Conservation (phyloP, 2,797 vertebrate species). For the Phataginus tetradactyla region DNA sequence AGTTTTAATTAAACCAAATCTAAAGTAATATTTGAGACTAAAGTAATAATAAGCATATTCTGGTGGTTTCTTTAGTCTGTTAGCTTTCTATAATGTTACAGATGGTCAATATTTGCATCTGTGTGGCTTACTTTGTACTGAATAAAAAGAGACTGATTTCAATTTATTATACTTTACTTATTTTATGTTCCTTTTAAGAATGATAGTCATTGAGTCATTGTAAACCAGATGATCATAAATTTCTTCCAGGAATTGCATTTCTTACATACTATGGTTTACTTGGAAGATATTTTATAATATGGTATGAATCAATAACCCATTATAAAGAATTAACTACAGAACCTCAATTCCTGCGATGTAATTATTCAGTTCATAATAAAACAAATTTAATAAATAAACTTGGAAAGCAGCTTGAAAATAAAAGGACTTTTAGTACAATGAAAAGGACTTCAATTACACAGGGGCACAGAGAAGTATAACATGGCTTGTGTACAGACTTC, state of each 20-base stretch:
- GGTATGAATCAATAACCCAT: slow-evolving; percentile 25
- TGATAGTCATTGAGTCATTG: not conserved
- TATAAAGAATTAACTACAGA: slow-evolving; percentile 5
- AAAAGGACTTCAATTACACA: not conserved
- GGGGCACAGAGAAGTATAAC: not conserved
- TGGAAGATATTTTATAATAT: slow-evolving; percentile 27
- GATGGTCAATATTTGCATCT: not conserved
- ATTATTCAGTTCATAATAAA: not conserved
- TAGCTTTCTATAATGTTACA: not conserved
- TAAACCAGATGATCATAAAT: slow-evolving; percentile 30
- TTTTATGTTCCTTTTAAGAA: slow-evolving; percentile 31
- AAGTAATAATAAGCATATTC: not conserved
- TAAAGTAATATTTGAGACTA: not conserved
- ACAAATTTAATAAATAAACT: not conserved
- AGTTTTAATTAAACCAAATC: slow-evolving; percentile 49
- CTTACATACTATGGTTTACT: not conserved
- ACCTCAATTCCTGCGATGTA: not conserved
- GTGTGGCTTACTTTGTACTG: not conserved
- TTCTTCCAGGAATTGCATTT: not conserved
- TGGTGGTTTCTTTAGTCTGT: not conserved
- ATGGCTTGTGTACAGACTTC: not conserved
- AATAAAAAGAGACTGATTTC: not conserved
- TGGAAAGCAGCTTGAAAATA: slow-evolving; percentile 14
- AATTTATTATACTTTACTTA: slow-evolving; percentile 6
- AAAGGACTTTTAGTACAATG: not conserved